Percentiles rank a stretch among this genome's conserved stretches.
phyloP scores from a whole-genome alignment of 2,888 invertebrate species.

The Hypselothyrea guttata region DNA sequence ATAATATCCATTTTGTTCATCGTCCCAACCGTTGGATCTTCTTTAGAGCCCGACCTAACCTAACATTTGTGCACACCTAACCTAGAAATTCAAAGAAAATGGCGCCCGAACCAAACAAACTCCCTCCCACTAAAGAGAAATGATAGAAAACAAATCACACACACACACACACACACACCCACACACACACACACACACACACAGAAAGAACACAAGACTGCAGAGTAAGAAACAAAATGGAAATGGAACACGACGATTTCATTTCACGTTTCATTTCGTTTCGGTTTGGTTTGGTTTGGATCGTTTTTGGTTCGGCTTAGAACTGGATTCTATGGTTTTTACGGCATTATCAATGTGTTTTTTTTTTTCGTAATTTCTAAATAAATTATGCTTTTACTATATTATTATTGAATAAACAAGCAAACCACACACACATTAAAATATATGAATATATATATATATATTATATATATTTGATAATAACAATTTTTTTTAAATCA shows the following conservation, averaged over 20 bases:
- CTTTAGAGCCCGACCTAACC: background rate
- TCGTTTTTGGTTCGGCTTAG: conserved; percentile 32
- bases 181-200: conserved; percentile 5
- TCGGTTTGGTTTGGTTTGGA: conserved; percentile 37
- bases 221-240: conserved; percentile 6
- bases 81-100: background rate
- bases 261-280: too few relatives aligned
- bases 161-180: background rate
- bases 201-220: conserved; percentile 43
- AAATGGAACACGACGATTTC: conserved; percentile 9
- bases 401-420: conserved; percentile 26
- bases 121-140: too few relatives aligned
- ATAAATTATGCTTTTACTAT: conserved; percentile 58
- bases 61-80: conserved; percentile 11
- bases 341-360: conserved; percentile 36
- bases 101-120: too few relatives aligned
- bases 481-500: background rate
- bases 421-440: conserved; percentile 22
- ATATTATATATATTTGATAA: conserved; percentile 7
- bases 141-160: too few relatives aligned
- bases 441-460: background rate
- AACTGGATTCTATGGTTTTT: conserved; percentile 47
- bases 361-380: conserved; percentile 35
- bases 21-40: conserved; percentile 16
- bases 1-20: too few relatives aligned